A percentile compares a stretch with the other conserved stretches of the same genome.
phyloP scores from a whole-genome alignment of 1,140 invertebrate species.

The Gonioctena quinquepunctata region DNA sequence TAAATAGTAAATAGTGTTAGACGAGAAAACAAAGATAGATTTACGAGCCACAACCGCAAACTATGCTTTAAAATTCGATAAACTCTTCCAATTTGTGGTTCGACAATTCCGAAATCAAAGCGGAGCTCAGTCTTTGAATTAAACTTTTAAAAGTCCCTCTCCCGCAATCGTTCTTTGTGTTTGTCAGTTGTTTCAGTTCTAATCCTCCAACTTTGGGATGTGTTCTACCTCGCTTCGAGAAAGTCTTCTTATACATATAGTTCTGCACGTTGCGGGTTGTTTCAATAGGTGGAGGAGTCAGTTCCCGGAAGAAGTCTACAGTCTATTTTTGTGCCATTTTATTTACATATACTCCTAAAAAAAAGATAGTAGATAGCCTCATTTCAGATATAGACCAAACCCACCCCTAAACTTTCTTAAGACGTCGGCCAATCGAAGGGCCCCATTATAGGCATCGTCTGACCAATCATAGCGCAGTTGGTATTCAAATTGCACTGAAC shows the following conservation, averaged over 20 bases:
- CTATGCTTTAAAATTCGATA: background rate
- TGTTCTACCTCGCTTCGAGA: conserved; percentile 24
- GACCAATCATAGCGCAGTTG: no score
- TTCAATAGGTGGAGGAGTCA: no score
- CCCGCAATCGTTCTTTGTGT: conserved; percentile 19
- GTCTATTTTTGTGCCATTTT: no score
- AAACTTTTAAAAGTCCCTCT: conserved; percentile 20
- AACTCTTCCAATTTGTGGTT: conserved; percentile 8
- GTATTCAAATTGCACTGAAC: no score
- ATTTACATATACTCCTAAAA: no score
- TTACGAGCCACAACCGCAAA: background rate
- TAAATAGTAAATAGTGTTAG: background rate
- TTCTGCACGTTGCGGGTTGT: background rate
- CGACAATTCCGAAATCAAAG: conserved; percentile 28
- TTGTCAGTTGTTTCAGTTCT: conserved; percentile 28
- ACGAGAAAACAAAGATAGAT: background rate
- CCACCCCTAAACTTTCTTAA: no score
- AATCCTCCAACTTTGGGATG: conserved; percentile 25
- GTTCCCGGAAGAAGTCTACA: no score
- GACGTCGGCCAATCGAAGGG: no score
- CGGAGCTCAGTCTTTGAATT: conserved; percentile 26
- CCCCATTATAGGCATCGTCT: no score
- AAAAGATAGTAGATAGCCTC: no score
- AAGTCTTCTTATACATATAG: background rate
- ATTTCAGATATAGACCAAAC: no score